Evolutionary conservation across 2,888 invertebrate species (phyloP), one percentile per base, ranked within the genome.

Genomic region (Malthinus flaveolus): DNA sequence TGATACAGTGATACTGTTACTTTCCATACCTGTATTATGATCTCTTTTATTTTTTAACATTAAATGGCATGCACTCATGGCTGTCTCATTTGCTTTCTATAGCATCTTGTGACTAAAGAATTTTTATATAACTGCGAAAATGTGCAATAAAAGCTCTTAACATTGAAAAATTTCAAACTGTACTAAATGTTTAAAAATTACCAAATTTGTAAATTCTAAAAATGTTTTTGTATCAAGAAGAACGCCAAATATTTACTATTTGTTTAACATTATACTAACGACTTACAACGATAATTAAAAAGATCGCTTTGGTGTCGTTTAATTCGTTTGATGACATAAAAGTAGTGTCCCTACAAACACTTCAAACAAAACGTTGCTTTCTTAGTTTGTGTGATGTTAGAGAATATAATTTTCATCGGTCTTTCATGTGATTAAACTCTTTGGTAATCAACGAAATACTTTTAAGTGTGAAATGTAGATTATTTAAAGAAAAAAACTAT

Each of bases 341-440:
- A 9, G 3, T 36, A 36, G 12, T 36, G 12, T n/a, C 23, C 42
- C 36, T 39, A 15, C 46, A 48, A 49, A 52, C 57, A 58, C 51
- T 49, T 44, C 23, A 60, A 63, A 59, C 35, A 50, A 44, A 55
- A 53, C 23, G 49, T 60, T 62, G 69, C 70, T 69, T 68, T 66
- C 55, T 61, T 67, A 69, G 68, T 69, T 70, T 70, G 69, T 68
- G 67, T 69, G 39, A 42, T 42, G 68, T 67, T 64, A 61, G 46
- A 55, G 49, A 9, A 54, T 47, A 59, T 54, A 15, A 42, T 42
- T 42, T 42, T 23, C 23, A 42, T 13, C 15, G 23, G 23, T 15
- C 23, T 42, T 42, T 42, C 23, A 42, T 15, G 15, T 42, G 39
- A 42, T 23, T 23, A 23, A 42, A 42, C 39, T 15, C 13, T 15